These are phyloP conservation scores for Listronotus oregonensis DNA, from an alignment of 1,140 invertebrate species.

Conservation along the genomic window DNA sequence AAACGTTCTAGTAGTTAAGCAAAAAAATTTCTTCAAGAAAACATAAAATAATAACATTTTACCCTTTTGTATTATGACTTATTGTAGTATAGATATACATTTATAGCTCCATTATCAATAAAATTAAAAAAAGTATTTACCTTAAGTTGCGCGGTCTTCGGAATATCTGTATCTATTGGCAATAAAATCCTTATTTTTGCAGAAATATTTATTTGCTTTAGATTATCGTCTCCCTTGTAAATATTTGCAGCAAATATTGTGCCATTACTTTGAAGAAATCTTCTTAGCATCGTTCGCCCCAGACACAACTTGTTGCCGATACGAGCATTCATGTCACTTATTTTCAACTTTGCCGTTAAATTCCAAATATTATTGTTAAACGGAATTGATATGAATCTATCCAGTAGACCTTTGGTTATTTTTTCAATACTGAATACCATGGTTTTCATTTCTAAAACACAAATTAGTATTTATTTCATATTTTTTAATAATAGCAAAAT, in stretches of 20 bases:
- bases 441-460: slow-evolving; percentile 3
- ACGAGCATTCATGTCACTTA: background rate
- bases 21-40: no score
- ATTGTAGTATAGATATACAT: no score
- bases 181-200: background rate
- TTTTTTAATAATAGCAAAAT: slow-evolving; percentile 1
- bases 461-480: background rate
- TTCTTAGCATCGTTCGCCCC: background rate
- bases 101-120: no score
- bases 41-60: no score
- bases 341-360: background rate
- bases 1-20: no score
- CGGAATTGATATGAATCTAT: background rate
- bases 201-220: background rate
- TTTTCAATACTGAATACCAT: slow-evolving; percentile 6
- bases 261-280: background rate
- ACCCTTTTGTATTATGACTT: no score
- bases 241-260: background rate
- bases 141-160: no score
- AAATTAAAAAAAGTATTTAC: no score
- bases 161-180: background rate
- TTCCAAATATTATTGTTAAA: slow-evolving; percentile 6
- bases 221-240: background rate
- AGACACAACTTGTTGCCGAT: background rate
- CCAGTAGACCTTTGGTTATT: background rate